Evolutionary conservation across 2,888 invertebrate species (phyloP), one percentile per base, ranked within the genome.

Genomic region (Monopis laevigella): DNA sequence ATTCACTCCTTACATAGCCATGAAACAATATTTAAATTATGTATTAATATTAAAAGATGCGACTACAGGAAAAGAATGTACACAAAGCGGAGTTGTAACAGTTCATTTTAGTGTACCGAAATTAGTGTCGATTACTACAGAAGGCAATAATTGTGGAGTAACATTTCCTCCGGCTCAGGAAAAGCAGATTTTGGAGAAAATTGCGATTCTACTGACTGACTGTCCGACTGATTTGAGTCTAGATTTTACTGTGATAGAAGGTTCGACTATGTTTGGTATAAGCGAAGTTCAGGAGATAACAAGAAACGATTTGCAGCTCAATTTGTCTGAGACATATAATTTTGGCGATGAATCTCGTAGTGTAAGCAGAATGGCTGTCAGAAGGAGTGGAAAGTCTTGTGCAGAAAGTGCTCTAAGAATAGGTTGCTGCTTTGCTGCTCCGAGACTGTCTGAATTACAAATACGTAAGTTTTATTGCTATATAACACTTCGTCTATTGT

Each of bases 381-480:
- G 32, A 75, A 71, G 43, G 45, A 72, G n/a, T 78, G 77, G 45
- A 57, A 69, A 32, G 44, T 80, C 43, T 62, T 67, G 0, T n/a
- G 60, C 53, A 26, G 77, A 72, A 0, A 75, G 70, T 34, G 80
- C 75, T 8, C 68, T 78, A 11, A 66, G 53, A 49, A 69, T 73
- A 2, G 58, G 65, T 0, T 53, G 78, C 1, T 61, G 56, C 21
- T 77, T 75, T 41, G 64, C 51, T 29, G 62, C 77, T 4, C 75
- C 78, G 0, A 63, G 56, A 39, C 51, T 73, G 19, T 50, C 58
- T 1, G 67, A 68, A 29, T 46, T 59, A 24, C 56, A 65, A 42
- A 48, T 55, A 32, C 46, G 74, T 77, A 45, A 61, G 67, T 55
- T 39, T n/a, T n/a, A n/a, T n/a, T n/a, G n/a, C n/a, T n/a, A n/a